A percentile compares a stretch with the other conserved stretches of the same genome.
Evolutionary conservation across 2,113 vertebrate genomes (phyloP).

Genomic region (Neotragus pygmaeus): DNA sequence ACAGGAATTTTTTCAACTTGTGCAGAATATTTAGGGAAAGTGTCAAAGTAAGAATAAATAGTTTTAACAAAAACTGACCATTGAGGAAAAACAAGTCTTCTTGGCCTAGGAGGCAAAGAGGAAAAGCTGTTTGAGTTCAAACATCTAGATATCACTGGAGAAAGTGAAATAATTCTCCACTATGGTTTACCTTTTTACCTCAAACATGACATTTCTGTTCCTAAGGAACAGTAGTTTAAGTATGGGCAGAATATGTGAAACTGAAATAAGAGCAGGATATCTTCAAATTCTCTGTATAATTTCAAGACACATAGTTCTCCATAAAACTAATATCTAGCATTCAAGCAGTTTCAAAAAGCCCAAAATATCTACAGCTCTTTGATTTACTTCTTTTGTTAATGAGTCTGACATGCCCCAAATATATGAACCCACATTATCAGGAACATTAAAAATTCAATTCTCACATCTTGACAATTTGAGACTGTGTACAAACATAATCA

Average conservation of each 20-base stretch:
- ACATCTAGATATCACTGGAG: neutral
- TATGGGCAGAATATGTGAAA: neutral
- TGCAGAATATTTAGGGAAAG: neutral
- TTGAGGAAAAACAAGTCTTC: neutral
- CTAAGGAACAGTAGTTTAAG: neutral
- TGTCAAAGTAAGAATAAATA: neutral
- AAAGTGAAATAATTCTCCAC: neutral
- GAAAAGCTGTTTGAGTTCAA: neutral
- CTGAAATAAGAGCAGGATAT: neutral
- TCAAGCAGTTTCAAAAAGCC: neutral
- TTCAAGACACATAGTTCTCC: neutral
- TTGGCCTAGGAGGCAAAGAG: neutral
- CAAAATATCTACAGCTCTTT: neutral
- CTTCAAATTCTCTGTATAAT: neutral
- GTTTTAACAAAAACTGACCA: neutral
- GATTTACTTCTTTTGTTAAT: neutral
- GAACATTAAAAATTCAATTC: neutral
- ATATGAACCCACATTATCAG: neutral
- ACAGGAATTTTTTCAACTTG: neutral
- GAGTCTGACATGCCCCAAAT: neutral
- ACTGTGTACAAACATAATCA: neutral
- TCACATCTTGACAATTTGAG: neutral
- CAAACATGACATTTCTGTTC: neutral
- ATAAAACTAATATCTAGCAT: neutral
- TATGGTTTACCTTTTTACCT: neutral